Conservation (phyloP, 2,113 vertebrate species). For the Eubucco bourcierii region DNA sequence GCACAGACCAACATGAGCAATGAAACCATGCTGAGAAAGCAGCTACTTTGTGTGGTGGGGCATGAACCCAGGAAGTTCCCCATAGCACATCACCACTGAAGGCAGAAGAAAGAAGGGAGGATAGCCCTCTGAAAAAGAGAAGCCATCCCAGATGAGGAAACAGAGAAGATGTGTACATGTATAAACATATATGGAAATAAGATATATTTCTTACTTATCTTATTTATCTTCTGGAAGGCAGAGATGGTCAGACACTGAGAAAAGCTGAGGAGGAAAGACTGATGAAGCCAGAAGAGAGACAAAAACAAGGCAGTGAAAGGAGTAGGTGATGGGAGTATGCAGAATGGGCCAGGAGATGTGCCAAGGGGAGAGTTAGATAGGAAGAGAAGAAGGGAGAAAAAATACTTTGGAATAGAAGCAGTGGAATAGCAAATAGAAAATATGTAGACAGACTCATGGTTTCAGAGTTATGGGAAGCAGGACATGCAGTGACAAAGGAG, state of each 20-base stretch:
- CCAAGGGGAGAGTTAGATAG: background rate
- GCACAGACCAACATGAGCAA: background rate
- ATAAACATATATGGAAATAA: background rate
- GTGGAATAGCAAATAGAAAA: background rate
- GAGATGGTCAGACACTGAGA: background rate
- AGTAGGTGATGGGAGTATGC: background rate
- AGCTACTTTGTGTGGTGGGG: accelerated
- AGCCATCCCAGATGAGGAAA: background rate
- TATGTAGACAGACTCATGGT: background rate
- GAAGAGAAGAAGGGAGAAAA: background rate
- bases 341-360: background rate
- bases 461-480: background rate
- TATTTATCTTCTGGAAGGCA: too few relatives aligned
- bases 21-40: background rate
- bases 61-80: background rate
- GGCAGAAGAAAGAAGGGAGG: background rate
- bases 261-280: background rate
- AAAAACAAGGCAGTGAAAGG: background rate
- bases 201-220: too few relatives aligned
- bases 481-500: background rate
- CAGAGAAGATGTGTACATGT: background rate
- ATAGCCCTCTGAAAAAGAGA: background rate
- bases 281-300: background rate
- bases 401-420: background rate
- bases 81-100: background rate